A percentile compares a stretch with the other conserved stretches of the same genome.
Evolutionary conservation across 2,113 vertebrate species (phyloP).

Genomic region (Stegostoma tigrinum): DNA sequence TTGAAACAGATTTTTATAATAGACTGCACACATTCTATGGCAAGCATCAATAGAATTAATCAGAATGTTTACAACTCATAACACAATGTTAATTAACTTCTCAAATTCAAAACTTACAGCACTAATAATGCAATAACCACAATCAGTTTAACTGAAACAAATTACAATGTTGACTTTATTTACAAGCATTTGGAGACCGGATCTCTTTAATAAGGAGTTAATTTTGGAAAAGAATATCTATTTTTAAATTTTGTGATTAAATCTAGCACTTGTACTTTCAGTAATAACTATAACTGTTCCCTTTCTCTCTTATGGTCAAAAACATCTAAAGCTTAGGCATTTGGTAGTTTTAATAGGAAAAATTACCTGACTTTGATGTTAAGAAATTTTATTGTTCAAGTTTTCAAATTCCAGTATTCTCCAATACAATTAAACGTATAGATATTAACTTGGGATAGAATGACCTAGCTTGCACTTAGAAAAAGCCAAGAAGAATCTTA

Average conservation of each 20-base stretch:
- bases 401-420: neutral
- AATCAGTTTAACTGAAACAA: neutral
- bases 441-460: neutral
- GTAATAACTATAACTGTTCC: neutral
- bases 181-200: neutral
- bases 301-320: neutral
- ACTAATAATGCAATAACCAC: neutral
- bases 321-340: neutral
- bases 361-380: neutral
- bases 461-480: neutral
- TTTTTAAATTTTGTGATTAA: neutral
- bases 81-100: slow-evolving; percentile 4
- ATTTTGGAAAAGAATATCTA: neutral
- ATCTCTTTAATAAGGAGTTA: neutral
- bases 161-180: neutral
- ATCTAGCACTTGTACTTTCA: neutral
- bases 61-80: neutral
- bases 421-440: neutral
- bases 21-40: neutral
- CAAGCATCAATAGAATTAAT: neutral
- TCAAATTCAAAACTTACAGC: neutral
- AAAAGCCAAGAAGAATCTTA: neutral
- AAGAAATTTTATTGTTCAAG: neutral
- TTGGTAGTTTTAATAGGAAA: neutral
- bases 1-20: neutral